These are phyloP conservation scores for Saccopteryx bilineata DNA, from an alignment of 2,113 vertebrate species.

Conservation along the genomic window DNA sequence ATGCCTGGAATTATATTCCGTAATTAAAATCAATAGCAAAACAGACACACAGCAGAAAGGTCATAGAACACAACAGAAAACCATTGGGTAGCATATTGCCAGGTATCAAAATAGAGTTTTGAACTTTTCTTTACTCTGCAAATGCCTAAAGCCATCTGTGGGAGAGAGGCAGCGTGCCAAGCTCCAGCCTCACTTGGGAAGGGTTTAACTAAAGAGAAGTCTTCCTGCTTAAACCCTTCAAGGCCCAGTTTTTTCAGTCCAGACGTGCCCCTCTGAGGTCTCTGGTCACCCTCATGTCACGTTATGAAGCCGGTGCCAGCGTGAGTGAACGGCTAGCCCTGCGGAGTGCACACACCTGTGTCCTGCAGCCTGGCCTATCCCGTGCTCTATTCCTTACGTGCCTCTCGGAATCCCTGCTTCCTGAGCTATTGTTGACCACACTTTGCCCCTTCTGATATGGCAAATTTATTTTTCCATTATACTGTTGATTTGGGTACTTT, in stretches of 20 bases:
- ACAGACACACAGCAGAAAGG: conserved; percentile 95
- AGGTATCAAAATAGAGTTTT: conserved; percentile 91
- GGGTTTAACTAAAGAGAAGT: conserved; percentile 37
- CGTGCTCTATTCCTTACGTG: background rate
- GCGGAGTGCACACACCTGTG: background rate
- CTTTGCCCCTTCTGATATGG: background rate
- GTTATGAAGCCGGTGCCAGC: background rate
- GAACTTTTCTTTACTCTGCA: conserved; percentile 93
- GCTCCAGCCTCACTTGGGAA: background rate
- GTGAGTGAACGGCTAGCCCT: background rate
- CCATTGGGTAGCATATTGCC: conserved; percentile 89
- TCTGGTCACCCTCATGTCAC: background rate
- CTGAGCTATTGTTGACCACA: background rate
- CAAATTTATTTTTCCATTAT: background rate
- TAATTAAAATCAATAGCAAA: conserved; percentile 99
- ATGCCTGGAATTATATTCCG: conserved; percentile 92
- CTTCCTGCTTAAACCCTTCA: conserved; percentile 6
- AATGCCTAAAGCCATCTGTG: conserved; percentile 81
- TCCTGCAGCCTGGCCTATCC: background rate
- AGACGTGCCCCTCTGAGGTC: conserved; percentile 9
- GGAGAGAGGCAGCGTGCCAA: conserved; percentile 34
- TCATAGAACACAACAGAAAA: conserved; percentile 91
- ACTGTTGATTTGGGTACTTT: background rate
- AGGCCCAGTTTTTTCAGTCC: background rate
- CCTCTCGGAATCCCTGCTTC: background rate